These are phyloP conservation scores for Leuciscus idus DNA, from an alignment of 2,113 vertebrate species.

Conservation along the genomic window DNA sequence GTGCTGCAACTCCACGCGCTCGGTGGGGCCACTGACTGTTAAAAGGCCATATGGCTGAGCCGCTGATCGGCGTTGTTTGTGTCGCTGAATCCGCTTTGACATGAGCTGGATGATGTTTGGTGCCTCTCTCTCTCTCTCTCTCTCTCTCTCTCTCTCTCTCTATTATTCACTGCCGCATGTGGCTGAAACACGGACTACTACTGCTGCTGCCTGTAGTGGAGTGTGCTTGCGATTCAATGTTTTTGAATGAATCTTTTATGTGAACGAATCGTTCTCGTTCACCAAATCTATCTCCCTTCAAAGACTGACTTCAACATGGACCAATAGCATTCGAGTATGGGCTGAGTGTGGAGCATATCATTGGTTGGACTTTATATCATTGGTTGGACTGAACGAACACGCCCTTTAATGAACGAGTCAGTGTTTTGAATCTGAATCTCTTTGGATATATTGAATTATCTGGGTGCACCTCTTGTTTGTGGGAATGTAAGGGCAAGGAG, in stretches of 20 bases:
- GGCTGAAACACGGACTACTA: neutral
- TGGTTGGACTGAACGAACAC: neutral
- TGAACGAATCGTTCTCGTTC: neutral
- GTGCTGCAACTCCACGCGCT: neutral
- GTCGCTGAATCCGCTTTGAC: neutral
- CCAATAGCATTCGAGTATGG: neutral
- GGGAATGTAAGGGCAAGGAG: neutral
- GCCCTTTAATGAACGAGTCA: slow-evolving; percentile 12
- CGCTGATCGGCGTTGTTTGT: neutral
- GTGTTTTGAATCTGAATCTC: neutral
- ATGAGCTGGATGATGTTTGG: slow-evolving; percentile 17
- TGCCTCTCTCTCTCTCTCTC: neutral
- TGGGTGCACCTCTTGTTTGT: too few relatives aligned
- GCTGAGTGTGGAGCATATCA: neutral
- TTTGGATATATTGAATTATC: neutral
- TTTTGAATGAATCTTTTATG: neutral
- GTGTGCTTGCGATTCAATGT: neutral
- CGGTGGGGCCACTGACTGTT: slow-evolving; percentile 38
- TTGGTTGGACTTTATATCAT: neutral
- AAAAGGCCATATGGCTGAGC: slow-evolving; percentile 10
- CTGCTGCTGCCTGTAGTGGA: neutral
- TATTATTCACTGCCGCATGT: neutral
- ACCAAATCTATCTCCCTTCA: neutral
- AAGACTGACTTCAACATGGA: neutral
- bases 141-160: neutral